Evolutionary conservation across 2,888 invertebrate genomes (phyloP).

Genomic region (Exephanes ischioxanthus): DNA sequence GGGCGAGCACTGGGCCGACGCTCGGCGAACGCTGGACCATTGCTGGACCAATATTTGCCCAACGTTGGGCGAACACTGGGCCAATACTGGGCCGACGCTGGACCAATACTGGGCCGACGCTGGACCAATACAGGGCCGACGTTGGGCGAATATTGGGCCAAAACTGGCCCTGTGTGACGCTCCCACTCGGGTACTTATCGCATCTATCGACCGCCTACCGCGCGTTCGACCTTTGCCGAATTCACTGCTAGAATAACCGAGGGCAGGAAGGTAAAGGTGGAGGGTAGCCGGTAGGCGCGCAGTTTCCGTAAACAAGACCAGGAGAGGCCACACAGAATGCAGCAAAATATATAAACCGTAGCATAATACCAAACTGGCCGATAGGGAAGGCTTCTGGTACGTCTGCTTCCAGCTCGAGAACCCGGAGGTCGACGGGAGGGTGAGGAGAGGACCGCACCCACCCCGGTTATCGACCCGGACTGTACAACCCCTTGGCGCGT

Average conservation of each 20-base stretch:
- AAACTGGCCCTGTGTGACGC: no score
- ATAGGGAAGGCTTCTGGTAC: slow-evolving; percentile 52
- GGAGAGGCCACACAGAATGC: slow-evolving; percentile 11
- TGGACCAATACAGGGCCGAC: no score
- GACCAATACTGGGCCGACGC: no score
- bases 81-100: no score
- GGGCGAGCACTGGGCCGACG: no score
- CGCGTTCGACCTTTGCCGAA: slow-evolving; percentile 45
- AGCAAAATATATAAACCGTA: slow-evolving; percentile 14
- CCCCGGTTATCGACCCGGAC: slow-evolving; percentile 80
- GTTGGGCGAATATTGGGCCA: no score
- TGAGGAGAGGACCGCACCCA: slow-evolving; percentile 79
- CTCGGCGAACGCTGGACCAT: no score
- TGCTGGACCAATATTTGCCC: no score
- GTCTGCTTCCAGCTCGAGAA: slow-evolving; percentile 63
- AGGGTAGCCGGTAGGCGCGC: slow-evolving; percentile 4
- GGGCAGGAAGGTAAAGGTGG: slow-evolving; percentile 24
- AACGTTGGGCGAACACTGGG: no score
- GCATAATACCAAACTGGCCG: slow-evolving; percentile 32
- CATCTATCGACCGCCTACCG: slow-evolving; percentile 17
- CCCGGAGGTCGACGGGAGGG: slow-evolving; percentile 73
- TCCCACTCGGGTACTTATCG: not conserved
- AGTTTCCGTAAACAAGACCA: slow-evolving; percentile 32
- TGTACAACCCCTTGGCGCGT: slow-evolving; percentile 75
- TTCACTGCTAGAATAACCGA: slow-evolving; percentile 28